Percentiles rank a stretch among this genome's conserved stretches.
Conservation (phyloP, 1,140 invertebrate genomes). For the Charaxes varanes region DNA sequence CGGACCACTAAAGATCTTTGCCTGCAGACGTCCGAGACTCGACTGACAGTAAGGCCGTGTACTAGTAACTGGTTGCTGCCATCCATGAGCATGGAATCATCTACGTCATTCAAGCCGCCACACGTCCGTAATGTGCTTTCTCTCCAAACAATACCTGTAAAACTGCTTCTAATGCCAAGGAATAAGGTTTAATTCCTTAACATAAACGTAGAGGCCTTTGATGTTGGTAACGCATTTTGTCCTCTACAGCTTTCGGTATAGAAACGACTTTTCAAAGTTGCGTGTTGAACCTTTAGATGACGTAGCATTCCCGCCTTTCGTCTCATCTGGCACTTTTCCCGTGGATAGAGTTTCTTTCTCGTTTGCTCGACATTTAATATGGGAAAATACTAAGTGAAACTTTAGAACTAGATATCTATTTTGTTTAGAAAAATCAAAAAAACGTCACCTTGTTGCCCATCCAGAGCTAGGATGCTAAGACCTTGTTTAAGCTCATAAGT, state of each 20-base stretch:
- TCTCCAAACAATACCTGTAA: slow-evolving; percentile 35
- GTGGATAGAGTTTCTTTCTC: slow-evolving; percentile 55
- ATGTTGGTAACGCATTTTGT: slow-evolving; percentile 36
- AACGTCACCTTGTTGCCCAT: too few relatives aligned
- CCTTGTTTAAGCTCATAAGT: too few relatives aligned
- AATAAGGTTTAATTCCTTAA: slow-evolving; percentile 42
- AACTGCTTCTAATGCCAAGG: slow-evolving; percentile 35
- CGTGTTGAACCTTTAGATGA: slow-evolving; percentile 29
- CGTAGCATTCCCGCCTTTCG: slow-evolving; percentile 48
- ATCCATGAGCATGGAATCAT: slow-evolving; percentile 43
- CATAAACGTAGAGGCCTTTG: slow-evolving; percentile 2
- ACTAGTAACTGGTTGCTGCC: slow-evolving; percentile 24
- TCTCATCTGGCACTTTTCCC: slow-evolving; percentile 62
- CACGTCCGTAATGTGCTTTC: slow-evolving; percentile 68
- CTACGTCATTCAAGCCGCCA: slow-evolving; percentile 59
- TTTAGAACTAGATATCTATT: slow-evolving; percentile 30
- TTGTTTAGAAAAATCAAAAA: too few relatives aligned
- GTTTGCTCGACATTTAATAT: slow-evolving; percentile 53
- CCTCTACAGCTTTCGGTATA: slow-evolving; percentile 31
- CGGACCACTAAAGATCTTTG: slow-evolving; percentile 32
- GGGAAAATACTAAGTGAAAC: slow-evolving; percentile 50
- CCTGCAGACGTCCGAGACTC: slow-evolving; percentile 36
- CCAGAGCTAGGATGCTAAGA: too few relatives aligned
- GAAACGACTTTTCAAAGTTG: slow-evolving; percentile 28
- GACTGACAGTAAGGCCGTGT: slow-evolving; percentile 39